Evolutionary conservation across 2,888 invertebrate species (phyloP), one percentile per base, ranked within the genome.

Genomic region (Mythimna albipuncta): DNA sequence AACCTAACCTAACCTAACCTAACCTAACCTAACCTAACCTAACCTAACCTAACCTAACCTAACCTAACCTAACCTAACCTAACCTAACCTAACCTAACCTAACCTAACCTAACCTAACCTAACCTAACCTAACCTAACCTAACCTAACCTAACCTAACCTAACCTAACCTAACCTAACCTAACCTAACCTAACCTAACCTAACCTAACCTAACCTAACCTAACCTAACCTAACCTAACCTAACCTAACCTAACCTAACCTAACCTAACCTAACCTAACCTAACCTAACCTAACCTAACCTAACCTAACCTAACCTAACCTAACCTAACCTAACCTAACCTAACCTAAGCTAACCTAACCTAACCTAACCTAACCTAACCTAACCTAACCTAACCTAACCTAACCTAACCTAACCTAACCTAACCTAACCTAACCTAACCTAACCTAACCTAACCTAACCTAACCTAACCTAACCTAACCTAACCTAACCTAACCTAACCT

Each of bases 241-340:
- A 75, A 75, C 72, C 74, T 77, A 74, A 74, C 74, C 74, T 78
- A 75, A 75, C 74, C 78, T 64, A 72, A 77, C 73, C 75, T 73
- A 73, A 68, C 64, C 70, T 64, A 64, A 70, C 70, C 70, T 70
- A 70, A 70, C 70, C 62, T 72, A 72, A 72, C 72, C 71, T 71
- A 71, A 71, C 72, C 69, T 69, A 63, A 63, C 63, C 64, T 50
- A 50, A 50, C 47, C 47, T 62, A 62, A 62, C 61, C 61, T 62
- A 62, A 62, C 61, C 44, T 44, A 66, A 67, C 67, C 61, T 61
- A 62, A 75, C 75, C 70, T 71, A 75, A 71, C 75, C 68, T 63
- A 77, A 68, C 68, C 57, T 55, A 58, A 69, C 71, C 71, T 71
- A 55, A 66, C 77, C 67, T 63, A 62, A 71, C 69, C 59, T 59